These are phyloP conservation scores for Loxodonta africana DNA, from an alignment of 2,113 vertebrate species.

Conservation along the genomic window DNA sequence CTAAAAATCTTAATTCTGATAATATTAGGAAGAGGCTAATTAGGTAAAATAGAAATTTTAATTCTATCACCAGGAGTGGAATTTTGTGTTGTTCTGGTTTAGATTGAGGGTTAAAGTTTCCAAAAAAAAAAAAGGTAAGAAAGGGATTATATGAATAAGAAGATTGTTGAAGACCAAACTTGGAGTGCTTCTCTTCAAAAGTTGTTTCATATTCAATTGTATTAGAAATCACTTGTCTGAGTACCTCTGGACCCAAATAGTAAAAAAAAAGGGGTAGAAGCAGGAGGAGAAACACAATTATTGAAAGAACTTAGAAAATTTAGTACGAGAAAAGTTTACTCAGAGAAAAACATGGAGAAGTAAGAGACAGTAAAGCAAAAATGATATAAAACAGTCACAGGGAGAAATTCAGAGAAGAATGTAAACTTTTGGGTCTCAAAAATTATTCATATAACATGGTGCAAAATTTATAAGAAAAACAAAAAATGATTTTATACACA, in stretches of 20 bases:
- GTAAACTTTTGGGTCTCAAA: not conserved
- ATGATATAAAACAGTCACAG: not conserved
- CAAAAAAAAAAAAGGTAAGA: not conserved
- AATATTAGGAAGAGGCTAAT: not conserved
- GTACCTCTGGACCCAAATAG: not conserved
- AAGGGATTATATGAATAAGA: not conserved
- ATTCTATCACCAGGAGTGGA: not conserved
- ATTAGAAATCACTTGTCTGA: not conserved
- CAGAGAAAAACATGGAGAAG: not conserved
- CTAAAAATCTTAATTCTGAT: not conserved
- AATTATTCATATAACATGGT: not conserved
- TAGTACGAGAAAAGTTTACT: not conserved
- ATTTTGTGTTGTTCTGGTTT: not conserved
- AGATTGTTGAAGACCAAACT: not conserved
- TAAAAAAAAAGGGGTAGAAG: not conserved
- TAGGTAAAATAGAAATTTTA: not conserved
- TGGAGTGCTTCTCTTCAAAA: not conserved
- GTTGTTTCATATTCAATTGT: not conserved
- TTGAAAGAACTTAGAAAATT: not conserved
- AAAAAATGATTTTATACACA: not conserved
- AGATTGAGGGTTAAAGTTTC: not conserved
- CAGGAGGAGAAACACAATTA: not conserved
- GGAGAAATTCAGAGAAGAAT: not conserved
- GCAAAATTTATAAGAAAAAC: not conserved
- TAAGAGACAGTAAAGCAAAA: not conserved